Evolutionary conservation across 2,888 invertebrate genomes (phyloP), one percentile per base, ranked within the genome.

Genomic region (Drosophila macrothrix): DNA sequence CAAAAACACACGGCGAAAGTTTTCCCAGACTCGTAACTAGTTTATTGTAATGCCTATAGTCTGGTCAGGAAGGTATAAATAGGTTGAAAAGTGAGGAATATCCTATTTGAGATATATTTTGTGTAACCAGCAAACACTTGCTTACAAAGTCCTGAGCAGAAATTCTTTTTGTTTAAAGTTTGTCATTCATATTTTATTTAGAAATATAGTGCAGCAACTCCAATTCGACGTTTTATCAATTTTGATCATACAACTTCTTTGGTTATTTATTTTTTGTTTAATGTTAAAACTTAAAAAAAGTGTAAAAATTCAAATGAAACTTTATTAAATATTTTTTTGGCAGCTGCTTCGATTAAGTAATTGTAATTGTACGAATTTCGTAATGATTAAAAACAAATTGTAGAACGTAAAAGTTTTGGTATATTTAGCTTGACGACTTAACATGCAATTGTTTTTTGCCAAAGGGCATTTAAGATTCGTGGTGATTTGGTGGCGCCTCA

Each of bases 391-490:
- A 41, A n/a, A 16, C 1, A 1, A 7, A 16, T 16, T 25, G 22
- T 16, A 7, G 25, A 46, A 25, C 6, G 14, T 22, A 3, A 1
- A 35, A 35, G 19, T 16, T 55, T 5, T 25, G 16, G 19, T 6
- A 28, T n/a, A 22, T 22, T 54, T 28, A 4, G 6, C 37, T 39
- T 19, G 55, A 7, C 28, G 22, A 29, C 9, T 4, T 9, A 56
- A 39, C 14, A n/a, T n/a, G 28, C 28, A 4, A 39, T 14, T 55
- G n/a, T 1, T 16, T 16, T 25, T 39, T 25, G 69, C 68, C 73
- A 58, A 69, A 86, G 87, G 80, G 87, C 65, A 76, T 77, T 43
- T 19, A 7, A 55, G 33, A 58, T 72, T 72, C 75, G 77, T 59
- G 67, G 82, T 50, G 52, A 65, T 61, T 68, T 72, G 65, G 33